Evolutionary conservation across 2,888 invertebrate species (phyloP).

Genomic region (Acanthosepion pharaonis): DNA sequence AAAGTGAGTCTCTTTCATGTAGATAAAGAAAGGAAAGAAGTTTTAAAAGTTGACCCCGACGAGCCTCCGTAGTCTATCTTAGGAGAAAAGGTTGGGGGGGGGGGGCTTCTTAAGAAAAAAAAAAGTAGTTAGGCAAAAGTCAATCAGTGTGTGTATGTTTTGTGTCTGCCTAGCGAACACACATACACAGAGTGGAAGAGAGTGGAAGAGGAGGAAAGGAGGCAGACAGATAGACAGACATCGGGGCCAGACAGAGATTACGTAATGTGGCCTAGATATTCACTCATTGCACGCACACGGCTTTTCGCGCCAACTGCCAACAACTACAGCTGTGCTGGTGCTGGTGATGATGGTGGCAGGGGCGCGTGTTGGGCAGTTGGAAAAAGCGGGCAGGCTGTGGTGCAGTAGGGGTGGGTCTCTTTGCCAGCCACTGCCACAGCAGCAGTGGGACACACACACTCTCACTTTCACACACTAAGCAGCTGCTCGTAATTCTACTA

Average conservation of each 20-base stretch:
- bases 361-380: not conserved
- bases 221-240: constrained; percentile 33
- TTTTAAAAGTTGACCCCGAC: constrained; percentile 10
- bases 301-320: constrained; percentile 37
- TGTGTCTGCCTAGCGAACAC: not conserved
- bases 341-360: not conserved
- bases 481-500: not conserved
- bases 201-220: not conserved
- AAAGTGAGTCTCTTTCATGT: not conserved
- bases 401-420: not conserved
- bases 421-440: not conserved
- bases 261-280: constrained; percentile 46
- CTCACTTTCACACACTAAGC: not conserved
- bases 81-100: not conserved
- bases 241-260: constrained; percentile 42
- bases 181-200: not conserved
- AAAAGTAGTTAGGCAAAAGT: not conserved
- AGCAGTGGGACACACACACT: not conserved
- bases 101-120: not conserved
- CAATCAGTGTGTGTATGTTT: constrained; percentile 11
- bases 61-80: constrained; percentile 40
- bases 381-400: not conserved
- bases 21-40: not conserved
- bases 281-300: constrained; percentile 34
- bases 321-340: constrained; percentile 34